Base-by-base conservation (phyloP, 2,888 invertebrate genomes). In the Sisyra nigra region DNA sequence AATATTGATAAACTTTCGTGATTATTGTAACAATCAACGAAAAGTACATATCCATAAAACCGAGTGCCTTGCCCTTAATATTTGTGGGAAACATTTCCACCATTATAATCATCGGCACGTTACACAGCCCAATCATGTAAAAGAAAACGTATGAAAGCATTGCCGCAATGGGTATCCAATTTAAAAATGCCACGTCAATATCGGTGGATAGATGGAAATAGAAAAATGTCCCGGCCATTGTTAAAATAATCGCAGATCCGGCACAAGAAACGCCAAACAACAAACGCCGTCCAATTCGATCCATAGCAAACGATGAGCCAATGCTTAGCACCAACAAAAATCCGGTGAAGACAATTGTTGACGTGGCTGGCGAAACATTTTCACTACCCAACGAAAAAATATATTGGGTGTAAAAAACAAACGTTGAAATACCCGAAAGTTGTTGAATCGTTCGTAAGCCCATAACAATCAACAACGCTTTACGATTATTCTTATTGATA, bases 291-390 rank as follows among this genome's bases (percentile, higher is more conserved):
- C 68, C 68, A 11, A 55, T 55, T 17, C 18, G 37, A 38, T 43
- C 43, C 8, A 43, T 13, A 3, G 38, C 11, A 2, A 31, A 17
- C 6, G 31, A 40, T 1, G 52, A 48, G 34, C 49, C 41, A 43
- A 47, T 46, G 29, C 55, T 50, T 1, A 48, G 45, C 1, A 47
- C 31, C 1, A 56, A 50, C 46, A 65, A 64, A 1, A 64, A 59
- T 2, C 51, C 48, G 1, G 60, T 64, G 13, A 65, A 53, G 6
- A 60, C 48, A 6, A 64, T 59, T 3, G 62, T 56, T 6, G 58
- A 55, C 4, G 42, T 19, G 19, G 52, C 48, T 10, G 53, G 50
- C 7, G 46, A 41, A 1, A 50, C 31, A 8, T 24, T 30, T n/a
- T 41, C 45, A 3, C 48, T 52, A 7, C 54, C 50, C 5, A 50